These are phyloP conservation scores for Temnothorax rugatulus DNA, from an alignment of 2,888 invertebrate species.

Conservation along the genomic window DNA sequence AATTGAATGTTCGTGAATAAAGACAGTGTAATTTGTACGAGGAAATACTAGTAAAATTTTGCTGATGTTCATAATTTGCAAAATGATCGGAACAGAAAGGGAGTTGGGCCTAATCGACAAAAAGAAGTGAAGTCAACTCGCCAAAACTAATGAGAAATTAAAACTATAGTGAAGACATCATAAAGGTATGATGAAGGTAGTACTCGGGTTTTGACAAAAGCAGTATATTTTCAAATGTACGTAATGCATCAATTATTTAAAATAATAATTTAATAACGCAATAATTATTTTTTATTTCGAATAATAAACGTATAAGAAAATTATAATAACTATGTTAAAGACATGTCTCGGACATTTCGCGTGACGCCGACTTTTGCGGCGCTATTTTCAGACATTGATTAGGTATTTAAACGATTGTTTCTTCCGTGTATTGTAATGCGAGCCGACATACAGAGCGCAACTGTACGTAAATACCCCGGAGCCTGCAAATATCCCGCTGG, in stretches of 20 bases:
- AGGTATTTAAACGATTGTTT: neutral
- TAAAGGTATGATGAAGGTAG: neutral
- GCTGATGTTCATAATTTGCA: neutral
- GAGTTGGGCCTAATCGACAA: too few species aligned
- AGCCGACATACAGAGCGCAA: neutral
- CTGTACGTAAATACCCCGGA: neutral
- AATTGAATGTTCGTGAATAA: too few species aligned
- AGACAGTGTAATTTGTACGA: too few species aligned
- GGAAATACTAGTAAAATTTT: neutral
- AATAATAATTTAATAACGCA: too few species aligned
- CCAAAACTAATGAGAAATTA: neutral
- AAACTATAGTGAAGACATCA: neutral
- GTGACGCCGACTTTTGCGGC: too few species aligned
- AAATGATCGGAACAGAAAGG: neutral
- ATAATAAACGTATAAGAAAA: neutral
- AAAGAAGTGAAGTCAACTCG: too few species aligned
- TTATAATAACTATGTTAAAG: neutral
- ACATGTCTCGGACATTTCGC: neutral
- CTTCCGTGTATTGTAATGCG: neutral
- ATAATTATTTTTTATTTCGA: neutral
- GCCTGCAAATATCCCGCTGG: neutral
- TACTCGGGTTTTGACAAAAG: neutral
- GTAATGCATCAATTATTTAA: too few species aligned
- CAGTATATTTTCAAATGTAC: neutral
- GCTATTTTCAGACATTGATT: neutral